phyloP scores from a whole-genome alignment of 2,113 vertebrate genomes.

The Poeciliopsis retropinna region DNA sequence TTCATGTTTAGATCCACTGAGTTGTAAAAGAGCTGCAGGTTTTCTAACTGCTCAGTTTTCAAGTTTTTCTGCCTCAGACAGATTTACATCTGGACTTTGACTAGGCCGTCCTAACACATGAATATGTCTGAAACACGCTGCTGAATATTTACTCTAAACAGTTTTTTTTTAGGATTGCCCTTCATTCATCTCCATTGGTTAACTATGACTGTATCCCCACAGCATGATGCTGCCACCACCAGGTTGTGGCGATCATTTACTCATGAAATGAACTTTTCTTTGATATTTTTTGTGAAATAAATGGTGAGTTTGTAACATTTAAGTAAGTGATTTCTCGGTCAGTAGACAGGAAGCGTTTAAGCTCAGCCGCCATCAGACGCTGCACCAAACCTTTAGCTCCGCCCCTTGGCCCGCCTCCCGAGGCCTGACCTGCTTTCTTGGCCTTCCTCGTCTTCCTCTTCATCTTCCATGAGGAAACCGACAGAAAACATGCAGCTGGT shows the following conservation, averaged over 20 bases:
- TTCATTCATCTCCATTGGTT: too few species aligned
- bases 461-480: conserved; percentile 2
- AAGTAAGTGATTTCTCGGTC: too few species aligned
- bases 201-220: too few species aligned
- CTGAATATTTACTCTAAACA: too few species aligned
- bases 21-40: too few species aligned
- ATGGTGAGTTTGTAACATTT: background rate
- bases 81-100: background rate
- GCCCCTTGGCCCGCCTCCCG: conserved; percentile 27
- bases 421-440: conserved; percentile 63
- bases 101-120: background rate
- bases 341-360: background rate
- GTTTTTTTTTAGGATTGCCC: too few species aligned
- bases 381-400: conserved; percentile 17
- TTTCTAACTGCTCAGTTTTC: background rate
- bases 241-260: background rate
- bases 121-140: background rate
- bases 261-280: too few species aligned
- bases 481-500: conserved; percentile 21
- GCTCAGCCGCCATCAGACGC: background rate
- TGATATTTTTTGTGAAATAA: too few species aligned
- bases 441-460: conserved; percentile 35
- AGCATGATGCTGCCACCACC: background rate
- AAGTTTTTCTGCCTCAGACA: background rate
- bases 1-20: too few species aligned